Conservation (phyloP, 2,113 vertebrate species). For the Potamarius usumacintae region DNA sequence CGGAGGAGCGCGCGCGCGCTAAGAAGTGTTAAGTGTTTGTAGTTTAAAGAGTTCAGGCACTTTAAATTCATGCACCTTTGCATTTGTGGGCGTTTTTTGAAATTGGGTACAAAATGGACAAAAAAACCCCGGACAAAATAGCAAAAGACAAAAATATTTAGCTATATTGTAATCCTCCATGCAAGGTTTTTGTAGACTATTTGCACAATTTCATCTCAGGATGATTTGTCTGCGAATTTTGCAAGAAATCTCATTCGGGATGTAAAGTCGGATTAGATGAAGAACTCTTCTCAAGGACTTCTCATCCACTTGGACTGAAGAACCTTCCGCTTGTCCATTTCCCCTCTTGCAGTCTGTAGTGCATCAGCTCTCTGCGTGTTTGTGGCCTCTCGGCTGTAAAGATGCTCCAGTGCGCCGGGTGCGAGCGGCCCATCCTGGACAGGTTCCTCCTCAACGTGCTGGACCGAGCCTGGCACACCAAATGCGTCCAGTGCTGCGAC, state of each 20-base stretch:
- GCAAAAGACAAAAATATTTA: neutral
- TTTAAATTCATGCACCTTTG: neutral
- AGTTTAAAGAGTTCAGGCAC: neutral
- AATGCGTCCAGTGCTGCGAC: conserved; percentile 97
- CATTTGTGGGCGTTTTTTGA: neutral
- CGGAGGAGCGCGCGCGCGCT: neutral
- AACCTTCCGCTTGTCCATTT: neutral
- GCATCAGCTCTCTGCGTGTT: conserved; percentile 1
- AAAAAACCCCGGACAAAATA: neutral
- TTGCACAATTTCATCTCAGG: neutral
- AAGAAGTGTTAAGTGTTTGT: neutral
- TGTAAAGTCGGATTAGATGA: conserved; percentile 15
- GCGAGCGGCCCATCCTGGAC: conserved; percentile 95
- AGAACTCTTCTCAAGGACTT: conserved; percentile 19
- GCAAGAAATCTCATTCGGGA: conserved; percentile 13
- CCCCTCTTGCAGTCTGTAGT: neutral
- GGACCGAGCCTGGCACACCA: conserved; percentile 97
- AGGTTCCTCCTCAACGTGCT: conserved; percentile 95
- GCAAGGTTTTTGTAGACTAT: neutral
- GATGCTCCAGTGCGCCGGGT: conserved; percentile 96
- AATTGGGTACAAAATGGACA: conserved; percentile 5
- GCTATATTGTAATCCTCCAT: neutral
- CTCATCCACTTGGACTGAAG: conserved; percentile 25
- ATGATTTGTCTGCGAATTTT: neutral
- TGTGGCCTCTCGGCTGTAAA: conserved; percentile 74